Percentiles rank a stretch among this genome's conserved stretches.
Conservation (phyloP, 1,140 invertebrate genomes). For the Drosophila busckii region DNA sequence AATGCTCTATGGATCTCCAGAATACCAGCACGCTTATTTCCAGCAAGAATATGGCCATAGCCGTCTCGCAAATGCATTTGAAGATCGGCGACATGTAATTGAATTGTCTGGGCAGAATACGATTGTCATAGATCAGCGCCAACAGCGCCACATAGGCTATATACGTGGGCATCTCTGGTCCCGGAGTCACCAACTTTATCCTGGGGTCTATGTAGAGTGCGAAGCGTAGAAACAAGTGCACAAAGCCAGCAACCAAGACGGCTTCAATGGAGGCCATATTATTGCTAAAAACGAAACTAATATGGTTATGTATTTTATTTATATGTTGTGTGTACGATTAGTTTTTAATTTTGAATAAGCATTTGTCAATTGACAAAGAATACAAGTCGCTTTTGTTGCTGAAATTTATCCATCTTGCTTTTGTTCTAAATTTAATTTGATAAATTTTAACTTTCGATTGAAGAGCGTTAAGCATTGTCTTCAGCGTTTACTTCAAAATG, state of each 20-base stretch:
- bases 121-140: conserved; percentile 32
- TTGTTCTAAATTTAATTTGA: too few species aligned
- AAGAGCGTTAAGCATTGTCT: too few species aligned
- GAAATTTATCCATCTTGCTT: too few species aligned
- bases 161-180: background rate
- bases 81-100: background rate
- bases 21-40: conserved; percentile 3
- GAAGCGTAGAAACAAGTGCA: background rate
- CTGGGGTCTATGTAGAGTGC: background rate
- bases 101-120: conserved; percentile 11
- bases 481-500: too few species aligned
- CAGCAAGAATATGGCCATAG: conserved; percentile 8
- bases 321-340: too few species aligned
- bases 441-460: too few species aligned
- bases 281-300: background rate
- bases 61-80: conserved; percentile 2
- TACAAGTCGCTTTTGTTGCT: background rate
- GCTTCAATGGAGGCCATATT: conserved; percentile 14
- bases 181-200: background rate
- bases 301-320: too few species aligned
- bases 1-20: conserved; percentile 16
- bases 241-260: background rate
- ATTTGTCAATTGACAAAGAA: too few species aligned
- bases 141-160: conserved; percentile 10
- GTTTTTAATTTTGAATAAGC: too few species aligned